Evolutionary conservation across 2,888 invertebrate species (phyloP).

Genomic region (Drosophila anceps): DNA sequence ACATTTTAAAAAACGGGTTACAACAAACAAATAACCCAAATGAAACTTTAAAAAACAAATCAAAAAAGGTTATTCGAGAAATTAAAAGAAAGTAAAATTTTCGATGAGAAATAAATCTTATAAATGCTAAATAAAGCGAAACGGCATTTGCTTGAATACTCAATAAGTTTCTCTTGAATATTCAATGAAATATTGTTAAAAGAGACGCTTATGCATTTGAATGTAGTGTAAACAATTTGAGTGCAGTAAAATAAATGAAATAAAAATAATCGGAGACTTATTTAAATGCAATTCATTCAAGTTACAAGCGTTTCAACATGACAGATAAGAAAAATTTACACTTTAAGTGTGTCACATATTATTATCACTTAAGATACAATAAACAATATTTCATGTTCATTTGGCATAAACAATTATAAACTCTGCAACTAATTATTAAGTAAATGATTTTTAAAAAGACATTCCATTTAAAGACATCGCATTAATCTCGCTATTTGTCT

Average conservation of each 20-base stretch:
- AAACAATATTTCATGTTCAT: background rate
- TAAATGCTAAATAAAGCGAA: background rate
- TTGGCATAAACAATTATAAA: background rate
- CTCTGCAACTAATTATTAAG: too few species aligned
- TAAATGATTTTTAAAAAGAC: background rate
- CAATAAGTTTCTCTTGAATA: slow-evolving; percentile 7
- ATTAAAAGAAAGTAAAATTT: background rate
- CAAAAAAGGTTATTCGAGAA: background rate
- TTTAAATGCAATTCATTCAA: slow-evolving; percentile 1
- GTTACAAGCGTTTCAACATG: background rate
- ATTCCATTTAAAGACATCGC: background rate
- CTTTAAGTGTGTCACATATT: background rate
- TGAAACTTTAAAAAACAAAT: background rate
- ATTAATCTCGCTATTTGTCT: background rate
- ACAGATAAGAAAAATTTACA: background rate
- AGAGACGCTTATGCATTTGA: background rate
- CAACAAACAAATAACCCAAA: background rate
- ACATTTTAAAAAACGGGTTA: background rate
- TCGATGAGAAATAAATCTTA: background rate
- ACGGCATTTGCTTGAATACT: slow-evolving; percentile 10
- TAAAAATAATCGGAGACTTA: background rate
- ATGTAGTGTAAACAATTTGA: background rate
- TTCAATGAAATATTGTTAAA: slow-evolving; percentile 6
- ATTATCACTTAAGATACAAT: background rate
- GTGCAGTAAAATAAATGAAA: background rate